Percentiles rank a stretch among this genome's conserved stretches.
These are phyloP conservation scores for Albula glossodonta DNA, from an alignment of 2,113 vertebrate genomes.

Conservation along the genomic window DNA sequence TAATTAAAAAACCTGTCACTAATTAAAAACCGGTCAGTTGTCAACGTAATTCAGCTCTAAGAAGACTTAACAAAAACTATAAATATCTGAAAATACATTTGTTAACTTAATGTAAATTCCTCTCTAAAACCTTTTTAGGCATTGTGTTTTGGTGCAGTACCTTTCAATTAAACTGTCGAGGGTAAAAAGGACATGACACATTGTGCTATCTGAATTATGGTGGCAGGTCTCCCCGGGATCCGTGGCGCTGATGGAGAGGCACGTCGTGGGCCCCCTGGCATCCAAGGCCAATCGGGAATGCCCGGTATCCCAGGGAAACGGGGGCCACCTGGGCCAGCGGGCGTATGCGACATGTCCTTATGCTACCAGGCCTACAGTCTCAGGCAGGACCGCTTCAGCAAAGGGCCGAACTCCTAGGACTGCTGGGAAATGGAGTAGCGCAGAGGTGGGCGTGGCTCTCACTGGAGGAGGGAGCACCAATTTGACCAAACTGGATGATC, in stretches of 20 bases:
- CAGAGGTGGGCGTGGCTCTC: neutral
- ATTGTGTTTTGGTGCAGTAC: no score
- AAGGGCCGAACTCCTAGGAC: constrained; percentile 60
- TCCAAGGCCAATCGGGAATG: constrained; percentile 52
- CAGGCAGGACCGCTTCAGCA: constrained; percentile 52
- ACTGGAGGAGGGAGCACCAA: neutral
- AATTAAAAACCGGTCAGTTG: no score
- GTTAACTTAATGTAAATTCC: no score
- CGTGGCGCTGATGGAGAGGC: constrained; percentile 56
- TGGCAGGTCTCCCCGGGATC: constrained; percentile 54
- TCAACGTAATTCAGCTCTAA: no score
- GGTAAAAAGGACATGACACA: neutral
- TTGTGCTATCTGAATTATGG: neutral
- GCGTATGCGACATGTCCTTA: constrained; percentile 55
- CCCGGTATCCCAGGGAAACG: constrained; percentile 57
- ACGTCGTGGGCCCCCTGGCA: constrained; percentile 50
- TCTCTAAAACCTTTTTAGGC: no score
- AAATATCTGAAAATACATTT: no score
- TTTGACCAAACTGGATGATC: neutral
- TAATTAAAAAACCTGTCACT: no score
- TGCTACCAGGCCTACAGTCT: constrained; percentile 55
- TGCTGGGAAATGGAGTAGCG: neutral
- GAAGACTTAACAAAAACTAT: no score
- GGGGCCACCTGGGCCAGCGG: constrained; percentile 52
- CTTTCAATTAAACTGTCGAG: neutral